A percentile compares a stretch with the other conserved stretches of the same genome.
These are phyloP conservation scores for Aspidiotus destructor DNA, from an alignment of 2,888 invertebrate species.

Conservation along the genomic window DNA sequence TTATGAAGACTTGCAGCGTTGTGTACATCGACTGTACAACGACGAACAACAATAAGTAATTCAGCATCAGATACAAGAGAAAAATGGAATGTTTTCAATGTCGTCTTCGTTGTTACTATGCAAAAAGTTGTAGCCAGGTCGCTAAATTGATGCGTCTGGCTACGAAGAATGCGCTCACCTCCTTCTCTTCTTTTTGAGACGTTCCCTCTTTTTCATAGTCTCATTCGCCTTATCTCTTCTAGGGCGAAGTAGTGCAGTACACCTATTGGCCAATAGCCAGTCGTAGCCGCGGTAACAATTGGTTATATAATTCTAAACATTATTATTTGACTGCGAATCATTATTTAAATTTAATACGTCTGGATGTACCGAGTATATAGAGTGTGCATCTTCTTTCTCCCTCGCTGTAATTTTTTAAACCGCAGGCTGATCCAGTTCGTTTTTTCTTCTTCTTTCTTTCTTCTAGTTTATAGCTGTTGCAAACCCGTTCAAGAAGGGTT, in stretches of 20 bases:
- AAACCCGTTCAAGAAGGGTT: too few relatives aligned
- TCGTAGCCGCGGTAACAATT: not conserved
- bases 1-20: too few relatives aligned
- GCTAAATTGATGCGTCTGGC: slow-evolving; percentile 1
- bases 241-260: too few relatives aligned
- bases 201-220: not conserved
- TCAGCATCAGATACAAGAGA: too few relatives aligned
- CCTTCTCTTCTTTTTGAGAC: not conserved
- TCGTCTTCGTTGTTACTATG: not conserved
- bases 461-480: too few relatives aligned
- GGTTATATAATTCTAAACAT: not conserved
- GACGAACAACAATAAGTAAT: too few relatives aligned
- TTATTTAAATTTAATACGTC: slow-evolving; percentile 4
- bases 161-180: not conserved
- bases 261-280: not conserved
- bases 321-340: not conserved
- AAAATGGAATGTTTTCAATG: not conserved
- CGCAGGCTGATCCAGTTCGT: too few relatives aligned
- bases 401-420: too few relatives aligned
- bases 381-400: too few relatives aligned
- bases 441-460: too few relatives aligned
- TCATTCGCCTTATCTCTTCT: not conserved
- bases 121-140: not conserved
- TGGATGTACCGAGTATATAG: not conserved
- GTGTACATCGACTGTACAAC: too few relatives aligned